Evolutionary conservation across 2,797 vertebrate species (phyloP).

Genomic region (Eurystomus glaucurus): DNA sequence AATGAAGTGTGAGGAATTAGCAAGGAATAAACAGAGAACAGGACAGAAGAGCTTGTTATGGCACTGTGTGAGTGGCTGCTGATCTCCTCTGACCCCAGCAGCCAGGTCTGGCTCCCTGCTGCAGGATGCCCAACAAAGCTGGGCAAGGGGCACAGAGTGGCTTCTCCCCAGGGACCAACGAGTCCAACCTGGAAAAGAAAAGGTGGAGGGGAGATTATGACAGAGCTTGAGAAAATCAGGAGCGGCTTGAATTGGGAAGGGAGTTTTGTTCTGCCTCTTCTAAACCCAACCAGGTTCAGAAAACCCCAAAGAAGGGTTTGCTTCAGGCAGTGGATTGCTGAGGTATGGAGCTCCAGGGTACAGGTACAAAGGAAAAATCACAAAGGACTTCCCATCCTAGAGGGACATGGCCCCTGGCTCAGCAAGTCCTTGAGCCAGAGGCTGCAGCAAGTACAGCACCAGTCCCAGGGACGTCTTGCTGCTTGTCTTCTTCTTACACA

Average conservation of each 20-base stretch:
- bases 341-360: not conserved
- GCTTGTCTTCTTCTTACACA: rapidly evolving
- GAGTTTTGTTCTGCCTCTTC: not conserved
- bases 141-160: not conserved
- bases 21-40: not conserved
- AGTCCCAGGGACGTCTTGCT: rapidly evolving
- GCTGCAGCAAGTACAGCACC: not conserved
- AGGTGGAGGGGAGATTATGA: not conserved
- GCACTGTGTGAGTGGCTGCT: not conserved
- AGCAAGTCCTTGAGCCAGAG: not conserved
- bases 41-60: rapidly evolving
- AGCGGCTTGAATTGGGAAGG: not conserved
- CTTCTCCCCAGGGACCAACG: not conserved
- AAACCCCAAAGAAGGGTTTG: not conserved
- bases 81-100: not conserved
- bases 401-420: rapidly evolving
- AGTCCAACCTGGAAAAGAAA: not conserved
- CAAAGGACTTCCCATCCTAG: not conserved
- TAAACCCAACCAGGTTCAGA: not conserved
- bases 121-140: not conserved
- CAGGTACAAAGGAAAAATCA: not conserved
- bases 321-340: not conserved
- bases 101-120: rapidly evolving
- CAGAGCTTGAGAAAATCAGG: not conserved
- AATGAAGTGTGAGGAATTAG: not conserved